Percentiles rank a stretch among this genome's conserved stretches.
Conservation (phyloP, 2,113 vertebrate species). For the Oxyruncus cristatus region DNA sequence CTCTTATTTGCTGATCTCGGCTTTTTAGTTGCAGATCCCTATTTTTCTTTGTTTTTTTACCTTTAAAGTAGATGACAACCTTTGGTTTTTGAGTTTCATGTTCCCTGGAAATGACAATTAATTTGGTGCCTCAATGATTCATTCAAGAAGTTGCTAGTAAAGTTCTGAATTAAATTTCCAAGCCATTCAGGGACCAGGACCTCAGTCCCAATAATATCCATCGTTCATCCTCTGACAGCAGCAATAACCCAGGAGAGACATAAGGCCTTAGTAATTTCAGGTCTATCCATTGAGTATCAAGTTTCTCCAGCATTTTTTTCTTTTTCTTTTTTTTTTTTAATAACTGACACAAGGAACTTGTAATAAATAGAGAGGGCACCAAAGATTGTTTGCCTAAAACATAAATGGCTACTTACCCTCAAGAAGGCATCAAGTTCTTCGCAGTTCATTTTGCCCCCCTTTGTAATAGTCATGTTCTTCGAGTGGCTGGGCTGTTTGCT, state of each 20-base stretch:
- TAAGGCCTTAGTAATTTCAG: not conserved
- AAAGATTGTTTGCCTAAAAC: not conserved
- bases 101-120: not conserved
- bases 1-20: not conserved
- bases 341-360: not conserved
- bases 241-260: not conserved
- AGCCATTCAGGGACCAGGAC: not conserved
- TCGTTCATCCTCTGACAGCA: not conserved
- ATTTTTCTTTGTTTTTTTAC: not conserved
- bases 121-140: not conserved
- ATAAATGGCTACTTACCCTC: conserved; percentile 73
- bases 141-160: not conserved
- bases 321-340: not conserved
- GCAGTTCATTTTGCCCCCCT: conserved; percentile 76
- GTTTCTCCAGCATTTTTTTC: not conserved
- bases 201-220: not conserved
- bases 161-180: not conserved
- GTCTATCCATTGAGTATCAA: not conserved
- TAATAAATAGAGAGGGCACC: not conserved
- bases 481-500: conserved; percentile 77
- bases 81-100: not conserved
- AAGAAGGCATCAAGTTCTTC: conserved; percentile 89
- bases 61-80: not conserved
- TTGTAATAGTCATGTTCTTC: conserved; percentile 86
- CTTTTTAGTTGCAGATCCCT: accelerated